These are phyloP conservation scores for Montipora capricornis DNA, from an alignment of 64 coral and sea anemone genomes.

Conservation along the genomic window DNA sequence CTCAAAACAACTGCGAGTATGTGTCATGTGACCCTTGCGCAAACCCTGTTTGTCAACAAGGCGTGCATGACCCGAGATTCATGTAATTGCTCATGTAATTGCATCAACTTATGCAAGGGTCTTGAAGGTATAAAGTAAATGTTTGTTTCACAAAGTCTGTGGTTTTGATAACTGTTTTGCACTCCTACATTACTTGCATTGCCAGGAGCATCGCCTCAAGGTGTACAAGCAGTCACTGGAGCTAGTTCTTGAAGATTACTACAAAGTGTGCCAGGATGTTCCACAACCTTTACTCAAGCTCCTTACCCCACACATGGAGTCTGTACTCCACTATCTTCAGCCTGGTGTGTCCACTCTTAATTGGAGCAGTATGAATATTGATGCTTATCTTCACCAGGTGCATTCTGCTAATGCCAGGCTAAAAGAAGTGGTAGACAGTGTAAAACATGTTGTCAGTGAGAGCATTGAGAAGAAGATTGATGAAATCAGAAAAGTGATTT, in stretches of 20 bases:
- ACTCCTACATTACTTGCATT: background rate
- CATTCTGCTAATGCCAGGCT: conserved; percentile 83
- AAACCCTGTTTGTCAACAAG: no score
- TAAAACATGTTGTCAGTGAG: conserved; percentile 76
- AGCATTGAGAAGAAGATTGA: conserved; percentile 86
- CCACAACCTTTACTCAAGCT: conserved; percentile 78
- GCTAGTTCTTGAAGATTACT: conserved; percentile 91
- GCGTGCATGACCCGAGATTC: no score
- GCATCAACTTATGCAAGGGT: no score
- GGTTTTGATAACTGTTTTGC: background rate
- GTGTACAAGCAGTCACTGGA: conserved; percentile 93
- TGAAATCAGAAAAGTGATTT: conserved; percentile 82
- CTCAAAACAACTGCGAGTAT: no score
- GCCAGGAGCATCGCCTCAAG: conserved; percentile 92
- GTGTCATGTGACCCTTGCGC: no score
- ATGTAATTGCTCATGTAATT: no score
- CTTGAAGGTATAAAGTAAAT: no score
- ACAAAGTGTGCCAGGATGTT: conserved; percentile 80
- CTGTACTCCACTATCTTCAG: conserved; percentile 91
- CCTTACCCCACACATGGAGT: conserved; percentile 92
- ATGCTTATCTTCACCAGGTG: conserved; percentile 97
- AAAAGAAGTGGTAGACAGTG: conserved; percentile 77
- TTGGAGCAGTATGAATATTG: conserved; percentile 99
- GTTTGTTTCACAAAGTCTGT: no score
- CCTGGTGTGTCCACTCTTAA: conserved; percentile 92